A percentile compares a stretch with the other conserved stretches of the same genome.
These are phyloP conservation scores for Nephrotoma guestfalica DNA, from an alignment of 2,888 invertebrate genomes.

Conservation along the genomic window DNA sequence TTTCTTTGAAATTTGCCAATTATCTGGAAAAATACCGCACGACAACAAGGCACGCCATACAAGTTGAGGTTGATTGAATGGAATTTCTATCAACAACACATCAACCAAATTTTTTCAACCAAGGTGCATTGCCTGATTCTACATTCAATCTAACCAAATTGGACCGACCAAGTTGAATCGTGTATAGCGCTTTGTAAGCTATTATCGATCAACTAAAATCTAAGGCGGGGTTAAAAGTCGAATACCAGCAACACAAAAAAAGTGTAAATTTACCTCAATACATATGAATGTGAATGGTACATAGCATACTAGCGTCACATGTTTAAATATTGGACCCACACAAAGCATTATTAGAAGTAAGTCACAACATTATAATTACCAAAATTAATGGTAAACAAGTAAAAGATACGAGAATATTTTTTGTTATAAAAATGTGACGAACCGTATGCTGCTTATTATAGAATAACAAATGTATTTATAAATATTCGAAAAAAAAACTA, in stretches of 20 bases:
- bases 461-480: background rate
- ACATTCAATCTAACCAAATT: no score
- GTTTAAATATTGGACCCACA: background rate
- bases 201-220: background rate
- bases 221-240: background rate
- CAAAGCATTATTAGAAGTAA: background rate
- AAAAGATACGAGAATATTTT: background rate
- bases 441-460: background rate
- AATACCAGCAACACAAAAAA: background rate
- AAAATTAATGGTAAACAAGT: background rate
- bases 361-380: background rate
- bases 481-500: background rate
- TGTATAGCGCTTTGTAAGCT: background rate
- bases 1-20: no score
- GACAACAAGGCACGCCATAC: no score
- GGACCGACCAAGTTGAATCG: no score
- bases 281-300: background rate
- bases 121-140: no score
- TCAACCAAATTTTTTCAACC: no score
- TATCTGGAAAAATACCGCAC: no score
- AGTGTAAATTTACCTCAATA: background rate
- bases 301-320: background rate
- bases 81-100: no score
- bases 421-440: background rate
- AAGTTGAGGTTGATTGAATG: no score